phyloP scores from a whole-genome alignment of 2,113 vertebrate genomes.

The Hemiscyllium ocellatum region DNA sequence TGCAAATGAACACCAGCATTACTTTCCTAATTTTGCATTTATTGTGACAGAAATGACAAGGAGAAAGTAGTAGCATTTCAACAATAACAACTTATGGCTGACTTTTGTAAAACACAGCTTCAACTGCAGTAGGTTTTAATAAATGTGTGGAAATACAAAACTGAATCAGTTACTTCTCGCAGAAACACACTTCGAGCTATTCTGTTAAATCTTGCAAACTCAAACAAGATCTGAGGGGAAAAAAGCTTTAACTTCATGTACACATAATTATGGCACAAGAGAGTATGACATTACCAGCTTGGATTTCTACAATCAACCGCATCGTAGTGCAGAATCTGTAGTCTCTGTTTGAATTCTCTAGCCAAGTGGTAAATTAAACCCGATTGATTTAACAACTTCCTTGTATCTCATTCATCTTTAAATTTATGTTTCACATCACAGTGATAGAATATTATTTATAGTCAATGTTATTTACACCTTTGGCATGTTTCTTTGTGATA shows the following conservation, averaged over 20 bases:
- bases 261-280: not conserved
- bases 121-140: not conserved
- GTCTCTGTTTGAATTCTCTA: not conserved
- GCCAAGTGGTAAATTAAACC: not conserved
- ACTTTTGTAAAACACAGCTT: not conserved
- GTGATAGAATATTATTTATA: not conserved
- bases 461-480: not conserved
- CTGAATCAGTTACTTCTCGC: not conserved
- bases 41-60: not conserved
- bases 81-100: not conserved
- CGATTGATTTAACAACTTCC: not conserved
- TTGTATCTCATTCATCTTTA: not conserved
- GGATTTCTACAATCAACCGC: not conserved
- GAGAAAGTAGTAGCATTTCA: not conserved
- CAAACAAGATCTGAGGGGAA: not conserved
- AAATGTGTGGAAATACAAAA: not conserved
- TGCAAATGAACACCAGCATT: not conserved
- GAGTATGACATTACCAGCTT: not conserved
- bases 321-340: not conserved
- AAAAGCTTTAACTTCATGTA: not conserved
- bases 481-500: not conserved
- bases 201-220: not conserved
- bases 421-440: not conserved
- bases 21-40: not conserved
- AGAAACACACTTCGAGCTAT: not conserved